Base-by-base conservation (phyloP, 2,888 invertebrate genomes). In the Zaprionus bogoriensis region DNA sequence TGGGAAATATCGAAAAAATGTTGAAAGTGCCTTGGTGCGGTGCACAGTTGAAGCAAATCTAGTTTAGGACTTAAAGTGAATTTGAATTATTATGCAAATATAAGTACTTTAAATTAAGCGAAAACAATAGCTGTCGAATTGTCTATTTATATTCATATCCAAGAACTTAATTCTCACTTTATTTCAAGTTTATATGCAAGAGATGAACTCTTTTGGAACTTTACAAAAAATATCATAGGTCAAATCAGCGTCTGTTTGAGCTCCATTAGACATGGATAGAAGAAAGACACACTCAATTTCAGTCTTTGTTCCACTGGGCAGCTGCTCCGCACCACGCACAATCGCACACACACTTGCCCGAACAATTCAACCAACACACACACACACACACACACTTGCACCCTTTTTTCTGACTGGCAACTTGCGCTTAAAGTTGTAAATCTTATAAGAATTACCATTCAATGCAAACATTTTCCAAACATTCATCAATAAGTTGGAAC, bases 361-460 rank as follows among this genome's bases (percentile, higher is more conserved):
- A 17, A 7, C 32, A 36, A 17, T 3, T 9, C 30, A 14, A 14
- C 30, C 12, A 6, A 53, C n/a, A 3, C 2, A 22, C 30, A 27
- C 9, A 23, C 25, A 32, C 12, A 22, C 17, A 27, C 22, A 27
- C 41, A 48, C 17, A 14, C 5, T 4, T 6, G 23, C 20, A 7
- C 23, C 19, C 27, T 30, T 47, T 69, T 25, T 17, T 14, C 32
- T 23, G 32, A 4, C 19, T 58, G 27, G 22, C 22, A 46, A 46
- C 54, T 63, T 47, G 42, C 55, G 67, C 59, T 74, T 68, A 51
- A 58, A 70, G 76, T 80, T 84, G 77, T 88, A 88, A 88, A 88
- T 87, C 88, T 87, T 83, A 36, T 77, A 88, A 87, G 88, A 87
- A 88, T 88, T 83, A 78, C 86, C 77, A 79, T 85, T 87, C 80